Evolutionary conservation across 2,888 invertebrate species (phyloP).

Genomic region (Cistogaster globosa): DNA sequence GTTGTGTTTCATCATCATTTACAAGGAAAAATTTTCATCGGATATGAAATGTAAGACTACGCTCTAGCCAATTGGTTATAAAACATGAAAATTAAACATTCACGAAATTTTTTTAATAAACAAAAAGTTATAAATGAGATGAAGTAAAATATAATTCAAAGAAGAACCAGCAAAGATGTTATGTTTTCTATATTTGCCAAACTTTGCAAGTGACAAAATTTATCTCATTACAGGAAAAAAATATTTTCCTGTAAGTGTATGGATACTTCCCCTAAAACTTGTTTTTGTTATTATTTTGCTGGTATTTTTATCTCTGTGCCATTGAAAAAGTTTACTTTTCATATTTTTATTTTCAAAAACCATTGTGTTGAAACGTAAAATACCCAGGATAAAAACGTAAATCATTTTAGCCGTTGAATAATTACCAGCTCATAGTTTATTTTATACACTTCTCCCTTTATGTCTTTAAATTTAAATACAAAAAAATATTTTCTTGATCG

Average conservation of each 20-base stretch:
- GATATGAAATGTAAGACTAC: no score
- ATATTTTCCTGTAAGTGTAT: background rate
- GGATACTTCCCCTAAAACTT: constrained; percentile 29
- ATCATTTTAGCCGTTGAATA: constrained; percentile 45
- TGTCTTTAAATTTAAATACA: constrained; percentile 25
- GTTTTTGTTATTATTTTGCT: constrained; percentile 12
- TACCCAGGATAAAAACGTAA: constrained; percentile 57
- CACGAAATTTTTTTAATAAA: no score
- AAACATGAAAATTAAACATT: no score
- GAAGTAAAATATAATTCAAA: no score
- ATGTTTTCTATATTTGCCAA: no score
- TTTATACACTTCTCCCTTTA: constrained; percentile 15
- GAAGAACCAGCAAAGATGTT: no score
- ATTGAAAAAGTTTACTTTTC: constrained; percentile 52
- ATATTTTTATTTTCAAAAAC: constrained; percentile 22
- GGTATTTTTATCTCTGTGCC: constrained; percentile 34
- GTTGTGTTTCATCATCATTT: no score
- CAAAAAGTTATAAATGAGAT: no score
- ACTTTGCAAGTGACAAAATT: no score
- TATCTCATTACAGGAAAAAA: no score
- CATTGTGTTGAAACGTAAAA: constrained; percentile 41
- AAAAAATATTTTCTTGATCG: background rate
- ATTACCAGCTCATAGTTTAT: constrained; percentile 39
- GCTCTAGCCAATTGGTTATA: no score
- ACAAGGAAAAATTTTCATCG: no score